Base-by-base conservation (phyloP, 2,888 invertebrate species). In the Hedya salicella region DNA sequence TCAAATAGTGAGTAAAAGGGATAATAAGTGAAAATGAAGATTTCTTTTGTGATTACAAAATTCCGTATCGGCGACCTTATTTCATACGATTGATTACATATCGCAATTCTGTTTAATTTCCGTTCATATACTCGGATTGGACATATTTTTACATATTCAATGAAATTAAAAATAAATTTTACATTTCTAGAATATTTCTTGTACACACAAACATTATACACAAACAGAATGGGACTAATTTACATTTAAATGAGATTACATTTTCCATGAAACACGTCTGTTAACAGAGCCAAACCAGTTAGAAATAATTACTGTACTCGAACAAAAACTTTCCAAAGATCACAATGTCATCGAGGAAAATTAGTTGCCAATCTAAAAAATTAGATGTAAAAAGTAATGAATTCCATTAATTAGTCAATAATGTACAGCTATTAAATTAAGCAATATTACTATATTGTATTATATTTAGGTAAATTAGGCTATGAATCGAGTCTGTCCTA, bases 321-420 rank as follows among this genome's bases (percentile, higher is more conserved):
- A 68, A 60, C 48, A 69, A 60, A 68, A 69, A 69, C 56, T 68
- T 68, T 72, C 86, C 86, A 85, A 87, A 85, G 85, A 85, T 74
- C 56, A 61, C 74, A 77, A 74, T 73, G 64, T 73, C 63, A 70
- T 69, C 70, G 68, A 50, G 64, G 64, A 72, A 75, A 76, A 75
- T 74, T 78, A 79, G 83, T 85, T 86, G 86, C 86, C 86, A 86
- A 85, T 80, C 69, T 78, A 73, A 83, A 79, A 79, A 42, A 17
- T 78, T 73, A 74, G 75, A 71, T 82, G 78, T 78, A 77, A 74
- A 78, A 76, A 72, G 69, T 75, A 71, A 77, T 56, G 71, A 75
- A 73, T 70, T 74, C 71, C 70, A 75, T 73, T 76, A 72, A 70
- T 62, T 77, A 78, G 74, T 72, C 48, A 63, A 48, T 46, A n/a